Base-by-base conservation (phyloP, 2,888 invertebrate genomes). In the Xestia sexstrigata region DNA sequence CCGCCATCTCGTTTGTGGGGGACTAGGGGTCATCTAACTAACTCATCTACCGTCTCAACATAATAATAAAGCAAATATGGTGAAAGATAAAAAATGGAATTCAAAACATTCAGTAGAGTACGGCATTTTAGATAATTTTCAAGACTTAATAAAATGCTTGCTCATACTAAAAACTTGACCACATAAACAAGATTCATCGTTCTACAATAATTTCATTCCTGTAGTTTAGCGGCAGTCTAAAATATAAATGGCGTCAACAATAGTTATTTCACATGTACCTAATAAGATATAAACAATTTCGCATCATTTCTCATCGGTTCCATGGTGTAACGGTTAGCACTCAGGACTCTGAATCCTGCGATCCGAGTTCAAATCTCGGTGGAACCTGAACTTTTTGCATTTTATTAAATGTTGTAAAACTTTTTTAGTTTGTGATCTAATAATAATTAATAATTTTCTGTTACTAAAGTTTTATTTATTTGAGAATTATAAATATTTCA, bases 291-390 rank as follows among this genome's bases (percentile, higher is more conserved):
- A 0, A 15, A 26, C 23, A 81, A 81, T 84, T 87, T 89, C 62
- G 0, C 0, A 1, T 0, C 0, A 0, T 0, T 0, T 0, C 0
- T 11, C 68, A 82, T 76, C 90, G 95, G 95, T 95, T 94, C 95
- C 95, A 96, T 96, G 95, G 95, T 96, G 97, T 98, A 98, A 97
- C 97, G 97, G 98, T 98, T 97, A 98, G 97, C 97, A 98, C 97
- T 98, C 97, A 97, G 97, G 98, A 98, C 97, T 98, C 97, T 98
- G 97, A 98, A 98, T 98, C 98, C 98, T 97, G 98, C 97, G 97
- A 98, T 98, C 98, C 97, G 97, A 97, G 98, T 98, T 98, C 98
- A 97, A 98, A 97, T 98, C 98, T 98, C 98, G 97, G 98, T 97
- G 97, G 97, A 97, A 97, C 97, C 97, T 95, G 93, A 73, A 52